Base-by-base conservation (phyloP, 2,888 invertebrate genomes). In the Tolmerus cingulatus region DNA sequence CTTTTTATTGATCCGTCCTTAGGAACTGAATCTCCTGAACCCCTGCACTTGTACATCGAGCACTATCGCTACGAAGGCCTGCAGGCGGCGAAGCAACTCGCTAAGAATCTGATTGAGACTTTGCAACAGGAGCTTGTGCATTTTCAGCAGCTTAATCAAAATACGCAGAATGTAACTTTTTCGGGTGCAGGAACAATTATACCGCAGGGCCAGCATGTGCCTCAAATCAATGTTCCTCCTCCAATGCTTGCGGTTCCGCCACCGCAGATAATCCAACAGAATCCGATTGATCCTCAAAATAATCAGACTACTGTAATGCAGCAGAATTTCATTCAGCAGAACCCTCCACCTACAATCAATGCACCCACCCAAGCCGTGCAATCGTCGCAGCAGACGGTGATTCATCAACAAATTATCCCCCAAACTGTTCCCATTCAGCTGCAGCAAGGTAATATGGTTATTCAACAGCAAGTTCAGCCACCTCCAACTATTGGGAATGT, bases 51-150 rank as follows among this genome's bases (percentile, higher is more conserved):
- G 89, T 95, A 95, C 89, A 93, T 97, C 89, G 96, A 96, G 90
- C 96, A 97, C 93, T 94, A 95, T 14, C 95, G 95, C 90, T 93
- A 94, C 37, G 95, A 95, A 90, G 95, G 95, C 78, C 74, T 91
- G 43, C 90, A 90, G 74, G 89, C 90, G 89, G 96, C 96, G 19
- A 95, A 95, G 90, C 95, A 95, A 89, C 92, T 96, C 86, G 95
- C 96, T 16, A 95, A 95, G 90, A 97, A 97, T 92, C 93, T 97
- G 79, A 95, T 97, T 89, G 96, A 96, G 92, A 97, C 97, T 5
- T 95, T 97, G 92, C 94, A 96, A 86, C 93, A 94, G 55, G 94
- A 94, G 89, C 91, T 94, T 89, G 87, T 89, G 19, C 90, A 90
- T 81, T 90, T 90, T 85, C 90, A 90, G 86, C 90, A 90, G 87